Percentiles rank a stretch among this genome's conserved stretches.
Conservation (phyloP, 2,888 invertebrate genomes). For the Idaea dimidiata region DNA sequence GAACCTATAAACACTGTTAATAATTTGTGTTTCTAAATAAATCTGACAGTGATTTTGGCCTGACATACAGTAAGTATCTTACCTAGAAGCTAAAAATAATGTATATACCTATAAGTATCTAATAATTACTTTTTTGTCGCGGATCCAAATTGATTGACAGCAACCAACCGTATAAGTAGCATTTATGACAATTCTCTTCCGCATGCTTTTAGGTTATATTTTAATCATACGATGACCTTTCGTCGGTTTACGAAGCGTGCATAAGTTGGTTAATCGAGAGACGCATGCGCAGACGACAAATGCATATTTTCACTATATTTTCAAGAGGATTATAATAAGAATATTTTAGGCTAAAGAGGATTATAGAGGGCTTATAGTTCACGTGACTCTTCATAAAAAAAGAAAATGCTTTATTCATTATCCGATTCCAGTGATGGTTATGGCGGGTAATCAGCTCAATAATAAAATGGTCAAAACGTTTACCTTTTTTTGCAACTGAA, state of each 20-base stretch:
- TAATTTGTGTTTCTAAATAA: no score
- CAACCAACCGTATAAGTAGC: background rate
- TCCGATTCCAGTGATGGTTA: no score
- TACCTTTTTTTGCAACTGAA: no score
- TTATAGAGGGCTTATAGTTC: no score
- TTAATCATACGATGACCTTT: slow-evolving; percentile 1
- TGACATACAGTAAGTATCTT: no score
- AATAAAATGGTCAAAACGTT: no score
- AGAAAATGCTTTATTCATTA: no score
- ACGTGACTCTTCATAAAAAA: no score
- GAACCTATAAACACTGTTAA: no score
- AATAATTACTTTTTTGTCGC: background rate
- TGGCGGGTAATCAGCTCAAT: no score
- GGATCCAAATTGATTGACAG: background rate
- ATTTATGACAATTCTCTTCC: background rate
- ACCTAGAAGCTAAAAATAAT: background rate
- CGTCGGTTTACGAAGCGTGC: background rate
- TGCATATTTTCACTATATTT: background rate
- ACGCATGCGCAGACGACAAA: background rate
- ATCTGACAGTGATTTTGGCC: no score
- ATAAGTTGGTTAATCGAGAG: background rate
- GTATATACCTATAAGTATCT: background rate
- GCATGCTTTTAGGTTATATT: background rate
- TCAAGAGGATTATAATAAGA: background rate
- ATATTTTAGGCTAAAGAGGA: no score